Percentiles rank a stretch among this genome's conserved stretches.
Evolutionary conservation across 2,888 invertebrate genomes (phyloP).

Genomic region (Deroplatys truncata): DNA sequence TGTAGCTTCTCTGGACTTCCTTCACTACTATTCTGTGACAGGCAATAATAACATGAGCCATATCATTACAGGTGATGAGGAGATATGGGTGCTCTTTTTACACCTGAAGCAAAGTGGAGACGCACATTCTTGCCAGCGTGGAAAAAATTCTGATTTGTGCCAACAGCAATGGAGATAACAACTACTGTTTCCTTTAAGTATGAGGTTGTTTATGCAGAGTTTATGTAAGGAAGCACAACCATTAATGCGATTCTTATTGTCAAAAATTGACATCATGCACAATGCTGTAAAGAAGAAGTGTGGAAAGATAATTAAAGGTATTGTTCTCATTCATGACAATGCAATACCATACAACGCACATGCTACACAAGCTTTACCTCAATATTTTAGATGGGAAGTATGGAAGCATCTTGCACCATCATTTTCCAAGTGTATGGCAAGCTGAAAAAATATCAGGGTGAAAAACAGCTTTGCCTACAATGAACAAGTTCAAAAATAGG

Average conservation of each 20-base stretch:
- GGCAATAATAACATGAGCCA: not conserved
- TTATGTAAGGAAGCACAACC: not conserved
- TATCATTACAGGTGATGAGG: not conserved
- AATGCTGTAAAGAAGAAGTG: not conserved
- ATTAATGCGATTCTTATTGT: not conserved
- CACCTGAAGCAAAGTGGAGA: not conserved
- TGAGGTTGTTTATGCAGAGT: not conserved
- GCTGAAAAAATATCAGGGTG: too few species aligned
- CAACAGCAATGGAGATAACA: not conserved
- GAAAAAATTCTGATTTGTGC: not conserved
- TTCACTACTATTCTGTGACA: not conserved
- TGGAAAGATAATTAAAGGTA: not conserved
- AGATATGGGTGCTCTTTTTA: not conserved
- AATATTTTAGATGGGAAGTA: not conserved
- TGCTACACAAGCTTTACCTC: not conserved
- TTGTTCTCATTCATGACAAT: not conserved
- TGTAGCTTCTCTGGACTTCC: not conserved
- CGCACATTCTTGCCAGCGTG: not conserved
- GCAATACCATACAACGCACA: not conserved
- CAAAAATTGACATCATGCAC: not conserved
- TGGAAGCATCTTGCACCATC: too few species aligned
- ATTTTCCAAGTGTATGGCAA: not conserved
- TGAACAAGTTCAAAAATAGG: too few species aligned
- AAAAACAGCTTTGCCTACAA: too few species aligned
- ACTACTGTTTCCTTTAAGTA: not conserved